Evolutionary conservation across 2,888 invertebrate genomes (phyloP), one percentile per base, ranked within the genome.

Genomic region (Mystacides longicornis): DNA sequence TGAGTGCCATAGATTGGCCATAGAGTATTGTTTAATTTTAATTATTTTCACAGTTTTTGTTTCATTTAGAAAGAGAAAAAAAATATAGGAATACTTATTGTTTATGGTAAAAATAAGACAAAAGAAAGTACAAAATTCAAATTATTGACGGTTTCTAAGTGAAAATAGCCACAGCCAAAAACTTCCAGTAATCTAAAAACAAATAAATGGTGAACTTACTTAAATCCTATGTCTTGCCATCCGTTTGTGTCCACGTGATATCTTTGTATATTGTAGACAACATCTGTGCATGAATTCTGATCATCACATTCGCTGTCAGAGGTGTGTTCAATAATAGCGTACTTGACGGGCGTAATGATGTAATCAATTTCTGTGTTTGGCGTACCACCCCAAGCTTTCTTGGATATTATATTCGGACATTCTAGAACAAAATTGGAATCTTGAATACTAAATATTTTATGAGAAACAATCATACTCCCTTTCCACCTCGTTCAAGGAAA

Each of bases 341-440:
- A 73, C 45, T 69, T 66, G 1, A 79, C 64, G 5, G 79, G 78
- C 18, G 74, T 65, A 20, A 72, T 68, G 58, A 77, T 69, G 62
- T 81, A 82, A 53, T 77, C 72, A 1, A 81, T 64, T 1, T 67
- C 64, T 9, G 56, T 62, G 1, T 77, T 64, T 4, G 65, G 62
- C 52, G 67, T 67, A 1, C 70, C 80, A 22, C 73, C 77, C 84
- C 84, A 85, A 57, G 73, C 69, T 0, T 64, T 65, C 63, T 77
- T 74, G 2, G 72, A 65, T 42, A 81, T 69, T 31, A 83, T 77
- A 42, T 67, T 66, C 14, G 60, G 60, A 45, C 60, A 60, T 31
- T 59, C 60, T 60, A 53, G 27, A 5, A 53, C 27, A 27, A 11
- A 27, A 5, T 7, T 27, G 11, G 27, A 27, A 5, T 7, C 27